Conservation (phyloP, 2,113 vertebrate species). For the Channa maculata region DNA sequence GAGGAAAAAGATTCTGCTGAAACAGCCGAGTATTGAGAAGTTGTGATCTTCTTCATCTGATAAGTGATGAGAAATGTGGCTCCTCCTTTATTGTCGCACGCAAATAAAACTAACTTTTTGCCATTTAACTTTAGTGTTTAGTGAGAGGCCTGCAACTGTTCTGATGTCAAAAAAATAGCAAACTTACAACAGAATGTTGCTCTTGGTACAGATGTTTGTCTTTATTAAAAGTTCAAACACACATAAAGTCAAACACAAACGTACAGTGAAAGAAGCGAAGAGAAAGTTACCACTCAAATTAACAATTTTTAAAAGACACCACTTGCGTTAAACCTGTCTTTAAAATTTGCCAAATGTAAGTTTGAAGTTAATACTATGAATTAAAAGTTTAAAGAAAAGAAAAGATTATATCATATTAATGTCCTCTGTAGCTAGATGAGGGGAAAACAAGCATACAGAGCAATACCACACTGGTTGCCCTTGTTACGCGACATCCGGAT, state of each 20-base stretch:
- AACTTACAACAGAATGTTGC: background rate
- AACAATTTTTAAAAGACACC: no score
- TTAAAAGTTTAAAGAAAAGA: no score
- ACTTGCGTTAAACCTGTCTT: slow-evolving; percentile 7
- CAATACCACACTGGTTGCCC: slow-evolving; percentile 84
- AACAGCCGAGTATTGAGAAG: background rate
- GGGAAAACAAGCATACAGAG: slow-evolving; percentile 74
- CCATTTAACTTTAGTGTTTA: background rate
- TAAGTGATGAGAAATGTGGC: no score
- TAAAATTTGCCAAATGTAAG: background rate
- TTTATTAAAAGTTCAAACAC: slow-evolving; percentile 13
- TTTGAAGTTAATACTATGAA: no score
- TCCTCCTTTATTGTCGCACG: no score
- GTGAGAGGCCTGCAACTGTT: background rate
- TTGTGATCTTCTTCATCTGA: no score
- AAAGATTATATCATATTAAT: background rate
- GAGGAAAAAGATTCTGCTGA: no score
- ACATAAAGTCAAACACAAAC: background rate
- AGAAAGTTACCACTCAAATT: background rate
- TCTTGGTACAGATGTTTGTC: no score
- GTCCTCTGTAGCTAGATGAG: slow-evolving; percentile 59
- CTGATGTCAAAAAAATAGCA: no score
- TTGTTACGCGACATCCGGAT: slow-evolving; percentile 83
- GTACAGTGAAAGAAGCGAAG: background rate
- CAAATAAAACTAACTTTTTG: no score